Evolutionary conservation across 2,797 vertebrate species (phyloP).

Genomic region (Brachyalestes nurse): DNA sequence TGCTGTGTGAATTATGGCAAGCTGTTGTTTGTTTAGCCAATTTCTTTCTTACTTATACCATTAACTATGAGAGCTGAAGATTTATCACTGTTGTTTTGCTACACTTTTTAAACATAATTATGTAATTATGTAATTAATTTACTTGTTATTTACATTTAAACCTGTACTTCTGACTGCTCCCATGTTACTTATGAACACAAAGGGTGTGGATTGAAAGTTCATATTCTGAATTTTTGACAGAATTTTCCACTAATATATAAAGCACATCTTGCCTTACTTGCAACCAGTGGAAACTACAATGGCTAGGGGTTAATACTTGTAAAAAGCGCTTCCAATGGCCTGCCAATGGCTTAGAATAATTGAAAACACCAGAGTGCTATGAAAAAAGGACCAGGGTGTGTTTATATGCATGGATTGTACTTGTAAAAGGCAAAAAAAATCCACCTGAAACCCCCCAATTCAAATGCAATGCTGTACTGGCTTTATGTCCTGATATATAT

Average conservation of each 20-base stretch:
- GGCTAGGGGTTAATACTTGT: too few species aligned
- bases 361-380: not conserved
- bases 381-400: conserved; percentile 10
- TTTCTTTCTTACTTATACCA: not conserved
- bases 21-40: conserved; percentile 19
- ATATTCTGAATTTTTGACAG: too few species aligned
- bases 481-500: not conserved
- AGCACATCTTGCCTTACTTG: too few species aligned
- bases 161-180: too few species aligned
- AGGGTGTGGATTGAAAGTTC: too few species aligned
- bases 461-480: not conserved
- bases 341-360: too few species aligned
- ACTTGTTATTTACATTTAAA: not conserved
- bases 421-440: too few species aligned
- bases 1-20: conserved; percentile 41
- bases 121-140: not conserved
- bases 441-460: not conserved
- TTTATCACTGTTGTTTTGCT: not conserved
- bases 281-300: too few species aligned
- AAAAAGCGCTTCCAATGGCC: too few species aligned
- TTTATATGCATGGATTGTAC: conserved; percentile 4
- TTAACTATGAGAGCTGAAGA: not conserved
- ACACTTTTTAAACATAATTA: not conserved
- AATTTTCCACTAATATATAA: too few species aligned
- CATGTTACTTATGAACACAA: too few species aligned